phyloP scores from a whole-genome alignment of 2,888 invertebrate species.

The Lasiommata megera region DNA sequence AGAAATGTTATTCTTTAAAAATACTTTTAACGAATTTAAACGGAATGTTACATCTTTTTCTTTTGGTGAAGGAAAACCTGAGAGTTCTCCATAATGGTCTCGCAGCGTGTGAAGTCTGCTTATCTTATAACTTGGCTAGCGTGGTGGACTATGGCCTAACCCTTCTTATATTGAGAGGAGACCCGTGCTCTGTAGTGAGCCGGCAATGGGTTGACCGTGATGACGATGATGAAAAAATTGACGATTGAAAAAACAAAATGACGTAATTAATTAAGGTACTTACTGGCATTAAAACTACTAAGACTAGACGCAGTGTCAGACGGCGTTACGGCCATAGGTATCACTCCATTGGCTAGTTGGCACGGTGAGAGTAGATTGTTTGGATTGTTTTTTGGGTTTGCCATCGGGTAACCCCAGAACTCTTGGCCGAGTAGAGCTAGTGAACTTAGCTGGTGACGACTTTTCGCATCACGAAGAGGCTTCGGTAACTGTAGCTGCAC shows the following conservation, averaged over 20 bases:
- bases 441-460: slow-evolving; percentile 94
- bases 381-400: slow-evolving; percentile 83
- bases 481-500: slow-evolving; percentile 93
- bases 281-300: slow-evolving; percentile 86
- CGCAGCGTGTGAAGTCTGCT: too few relatives aligned
- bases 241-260: too few relatives aligned
- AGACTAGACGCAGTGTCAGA: slow-evolving; percentile 87
- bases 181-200: too few relatives aligned
- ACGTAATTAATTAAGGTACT: neutral
- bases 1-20: neutral
- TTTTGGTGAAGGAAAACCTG: too few relatives aligned
- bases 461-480: slow-evolving; percentile 92
- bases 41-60: too few relatives aligned
- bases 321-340: slow-evolving; percentile 79
- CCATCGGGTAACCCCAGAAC: slow-evolving; percentile 91
- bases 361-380: slow-evolving; percentile 63
- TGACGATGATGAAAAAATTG: too few relatives aligned
- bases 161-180: too few relatives aligned
- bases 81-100: too few relatives aligned
- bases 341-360: slow-evolving; percentile 60
- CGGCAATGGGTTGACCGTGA: too few relatives aligned
- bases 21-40: too few relatives aligned
- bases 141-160: too few relatives aligned
- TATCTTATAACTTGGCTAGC: too few relatives aligned
- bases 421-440: slow-evolving; percentile 94